These are phyloP conservation scores for Esox niger DNA, from an alignment of 2,113 vertebrate species.

Conservation along the genomic window DNA sequence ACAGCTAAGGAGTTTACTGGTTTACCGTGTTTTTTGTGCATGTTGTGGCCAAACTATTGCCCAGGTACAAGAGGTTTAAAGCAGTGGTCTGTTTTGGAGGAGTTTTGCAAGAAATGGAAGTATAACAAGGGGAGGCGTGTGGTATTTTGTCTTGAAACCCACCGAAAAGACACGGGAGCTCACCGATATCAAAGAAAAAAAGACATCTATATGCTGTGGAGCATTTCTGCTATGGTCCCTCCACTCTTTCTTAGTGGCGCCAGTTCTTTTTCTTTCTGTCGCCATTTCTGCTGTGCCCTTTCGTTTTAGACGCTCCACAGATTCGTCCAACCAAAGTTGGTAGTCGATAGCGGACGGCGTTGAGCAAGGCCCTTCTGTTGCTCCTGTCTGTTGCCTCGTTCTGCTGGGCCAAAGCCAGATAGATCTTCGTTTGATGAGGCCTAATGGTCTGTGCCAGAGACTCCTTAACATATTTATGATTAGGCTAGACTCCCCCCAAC, in stretches of 20 bases:
- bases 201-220: conserved; percentile 33
- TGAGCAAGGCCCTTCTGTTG: not conserved
- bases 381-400: not conserved
- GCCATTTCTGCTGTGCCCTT: conserved; percentile 25
- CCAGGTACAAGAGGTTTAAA: not conserved
- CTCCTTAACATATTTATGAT: conserved; percentile 33
- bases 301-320: conserved; percentile 35
- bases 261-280: conserved; percentile 25
- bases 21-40: not conserved
- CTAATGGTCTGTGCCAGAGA: no score
- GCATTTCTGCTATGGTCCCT: conserved; percentile 46
- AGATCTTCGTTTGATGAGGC: no score
- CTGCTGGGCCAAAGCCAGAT: conserved; percentile 49
- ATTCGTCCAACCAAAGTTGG: conserved; percentile 60
- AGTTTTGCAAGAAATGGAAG: not conserved
- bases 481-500: conserved; percentile 14
- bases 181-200: conserved; percentile 25
- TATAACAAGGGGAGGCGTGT: conserved; percentile 2
- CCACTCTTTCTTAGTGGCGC: conserved; percentile 15
- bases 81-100: not conserved
- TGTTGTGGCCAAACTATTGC: not conserved
- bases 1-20: not conserved
- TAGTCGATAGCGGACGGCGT: conserved; percentile 18
- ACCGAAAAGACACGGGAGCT: not conserved
- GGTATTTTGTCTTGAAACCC: not conserved